Percentiles rank a stretch among this genome's conserved stretches.
Evolutionary conservation across 2,888 invertebrate genomes (phyloP).

Genomic region (Molorchus minor): DNA sequence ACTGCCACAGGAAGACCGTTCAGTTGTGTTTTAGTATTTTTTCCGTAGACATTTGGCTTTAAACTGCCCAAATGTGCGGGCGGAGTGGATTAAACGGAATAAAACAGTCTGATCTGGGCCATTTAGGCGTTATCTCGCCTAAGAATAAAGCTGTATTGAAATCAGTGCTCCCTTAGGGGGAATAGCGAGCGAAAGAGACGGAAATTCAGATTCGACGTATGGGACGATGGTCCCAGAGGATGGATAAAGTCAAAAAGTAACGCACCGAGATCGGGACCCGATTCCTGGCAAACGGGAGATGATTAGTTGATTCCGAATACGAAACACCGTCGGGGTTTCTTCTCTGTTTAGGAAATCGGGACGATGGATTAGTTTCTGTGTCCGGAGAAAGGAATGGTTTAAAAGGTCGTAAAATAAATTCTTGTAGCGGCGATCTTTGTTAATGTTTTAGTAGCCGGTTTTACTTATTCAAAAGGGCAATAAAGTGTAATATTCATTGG

Average conservation of each 20-base stretch:
- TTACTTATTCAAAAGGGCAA: background rate
- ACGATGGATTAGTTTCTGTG: slow-evolving; percentile 46
- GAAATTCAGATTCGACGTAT: slow-evolving; percentile 57
- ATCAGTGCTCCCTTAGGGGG: slow-evolving; percentile 58
- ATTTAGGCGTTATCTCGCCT: slow-evolving; percentile 29
- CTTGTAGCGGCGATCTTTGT: background rate
- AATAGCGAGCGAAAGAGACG: slow-evolving; percentile 56
- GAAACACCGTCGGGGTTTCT: slow-evolving; percentile 40
- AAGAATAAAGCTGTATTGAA: slow-evolving; percentile 55
- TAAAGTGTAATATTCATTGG: too few species aligned
- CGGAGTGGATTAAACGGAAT: slow-evolving; percentile 6
- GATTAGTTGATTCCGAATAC: slow-evolving; percentile 47
- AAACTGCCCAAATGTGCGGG: too few species aligned
- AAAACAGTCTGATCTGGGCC: slow-evolving; percentile 20
- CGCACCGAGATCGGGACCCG: slow-evolving; percentile 49
- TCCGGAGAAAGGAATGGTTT: slow-evolving; percentile 14
- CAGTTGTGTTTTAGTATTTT: background rate
- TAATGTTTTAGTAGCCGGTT: background rate
- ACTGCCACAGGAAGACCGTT: background rate
- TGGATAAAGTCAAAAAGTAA: slow-evolving; percentile 63
- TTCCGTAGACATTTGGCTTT: too few species aligned
- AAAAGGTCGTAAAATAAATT: slow-evolving; percentile 10
- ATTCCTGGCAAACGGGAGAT: slow-evolving; percentile 35
- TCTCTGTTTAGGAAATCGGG: too few species aligned
- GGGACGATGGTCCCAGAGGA: slow-evolving; percentile 61